A percentile compares a stretch with the other conserved stretches of the same genome.
phyloP scores from a whole-genome alignment of 2,888 invertebrate species.

The Acanthoscelides obtectus region DNA sequence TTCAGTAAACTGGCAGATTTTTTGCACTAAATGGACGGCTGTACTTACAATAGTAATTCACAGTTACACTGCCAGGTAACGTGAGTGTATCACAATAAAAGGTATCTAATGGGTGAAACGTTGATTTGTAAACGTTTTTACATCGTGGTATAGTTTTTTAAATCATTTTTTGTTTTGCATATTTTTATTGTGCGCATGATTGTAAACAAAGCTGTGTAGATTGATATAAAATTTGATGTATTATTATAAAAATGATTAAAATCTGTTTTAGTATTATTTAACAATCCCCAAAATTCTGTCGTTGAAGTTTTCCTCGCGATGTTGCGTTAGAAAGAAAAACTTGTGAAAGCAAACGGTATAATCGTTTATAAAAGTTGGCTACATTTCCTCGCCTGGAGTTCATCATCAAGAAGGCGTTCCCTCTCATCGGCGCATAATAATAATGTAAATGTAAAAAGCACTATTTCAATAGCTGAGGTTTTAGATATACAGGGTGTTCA shows the following conservation, averaged over 20 bases:
- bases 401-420: too few relatives aligned
- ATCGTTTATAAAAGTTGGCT: too few relatives aligned
- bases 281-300: background rate
- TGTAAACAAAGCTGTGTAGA: slow-evolving; percentile 43
- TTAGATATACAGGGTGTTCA: too few relatives aligned
- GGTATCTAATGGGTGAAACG: background rate
- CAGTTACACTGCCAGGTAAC: slow-evolving; percentile 16
- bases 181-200: slow-evolving; percentile 39
- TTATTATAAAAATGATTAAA: slow-evolving; percentile 36
- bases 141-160: slow-evolving; percentile 12
- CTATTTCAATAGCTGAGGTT: too few relatives aligned
- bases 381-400: too few relatives aligned
- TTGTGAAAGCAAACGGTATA: too few relatives aligned
- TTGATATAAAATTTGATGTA: slow-evolving; percentile 43
- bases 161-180: slow-evolving; percentile 26
- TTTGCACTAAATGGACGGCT: background rate
- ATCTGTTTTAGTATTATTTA: background rate
- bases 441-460: too few relatives aligned
- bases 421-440: too few relatives aligned
- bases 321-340: too few relatives aligned
- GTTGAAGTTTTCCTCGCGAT: too few relatives aligned
- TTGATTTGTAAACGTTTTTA: slow-evolving; percentile 13
- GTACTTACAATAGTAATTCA: slow-evolving; percentile 8
- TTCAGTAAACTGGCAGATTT: background rate
- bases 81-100: background rate